Conservation (phyloP, 2,888 invertebrate genomes). For the Drosophila recens region DNA sequence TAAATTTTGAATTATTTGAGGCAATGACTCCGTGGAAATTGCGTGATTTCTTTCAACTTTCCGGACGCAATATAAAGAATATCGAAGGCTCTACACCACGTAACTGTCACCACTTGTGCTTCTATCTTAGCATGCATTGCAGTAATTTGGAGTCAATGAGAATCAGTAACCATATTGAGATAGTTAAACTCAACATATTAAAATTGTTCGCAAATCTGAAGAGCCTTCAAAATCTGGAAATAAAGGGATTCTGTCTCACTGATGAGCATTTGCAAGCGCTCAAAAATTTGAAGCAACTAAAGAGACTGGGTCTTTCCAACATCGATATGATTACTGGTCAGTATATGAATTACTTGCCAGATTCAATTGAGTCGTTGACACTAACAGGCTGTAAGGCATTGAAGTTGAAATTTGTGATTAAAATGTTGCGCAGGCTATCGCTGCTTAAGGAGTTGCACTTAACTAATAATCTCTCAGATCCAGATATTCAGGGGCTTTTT, state of each 20-base stretch:
- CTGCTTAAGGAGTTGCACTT: no score
- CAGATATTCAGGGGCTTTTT: no score
- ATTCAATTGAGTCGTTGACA: constrained; percentile 29
- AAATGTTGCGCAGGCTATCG: neutral
- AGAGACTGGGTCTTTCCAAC: constrained; percentile 35
- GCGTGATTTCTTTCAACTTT: constrained; percentile 59
- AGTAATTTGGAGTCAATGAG: constrained; percentile 27
- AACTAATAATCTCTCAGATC: no score
- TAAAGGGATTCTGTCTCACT: constrained; percentile 29
- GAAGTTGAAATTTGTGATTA: neutral
- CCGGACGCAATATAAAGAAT: constrained; percentile 33
- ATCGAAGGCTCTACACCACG: constrained; percentile 39
- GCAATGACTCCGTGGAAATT: constrained; percentile 66
- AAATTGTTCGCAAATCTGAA: constrained; percentile 33
- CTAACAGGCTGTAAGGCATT: constrained; percentile 24
- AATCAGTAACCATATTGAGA: neutral
- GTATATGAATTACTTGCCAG: constrained; percentile 7
- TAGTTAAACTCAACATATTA: constrained; percentile 11
- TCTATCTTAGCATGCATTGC: constrained; percentile 37
- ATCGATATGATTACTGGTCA: constrained; percentile 20
- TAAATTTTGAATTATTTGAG: constrained; percentile 29
- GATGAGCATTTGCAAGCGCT: constrained; percentile 28
- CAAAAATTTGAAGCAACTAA: constrained; percentile 31
- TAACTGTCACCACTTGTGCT: constrained; percentile 15
- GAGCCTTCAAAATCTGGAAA: constrained; percentile 23